phyloP scores from a whole-genome alignment of 1,140 invertebrate genomes.

The Chlorops oryzae region DNA sequence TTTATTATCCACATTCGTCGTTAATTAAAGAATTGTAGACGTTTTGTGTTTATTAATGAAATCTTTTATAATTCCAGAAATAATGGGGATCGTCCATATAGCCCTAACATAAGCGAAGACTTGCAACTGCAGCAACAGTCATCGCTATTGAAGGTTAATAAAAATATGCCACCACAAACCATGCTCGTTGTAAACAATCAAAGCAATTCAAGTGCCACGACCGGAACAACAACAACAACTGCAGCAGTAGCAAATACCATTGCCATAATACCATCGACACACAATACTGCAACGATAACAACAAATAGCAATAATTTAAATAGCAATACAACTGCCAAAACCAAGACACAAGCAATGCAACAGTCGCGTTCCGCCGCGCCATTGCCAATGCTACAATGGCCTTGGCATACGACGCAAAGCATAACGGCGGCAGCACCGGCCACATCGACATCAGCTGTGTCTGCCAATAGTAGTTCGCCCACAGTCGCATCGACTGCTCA shows the following conservation, averaged over 20 bases:
- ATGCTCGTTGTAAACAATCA: slow-evolving; percentile 22
- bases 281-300: slow-evolving; percentile 11
- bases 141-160: slow-evolving; percentile 4
- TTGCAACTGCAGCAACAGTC: slow-evolving; percentile 12
- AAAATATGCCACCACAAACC: slow-evolving; percentile 38
- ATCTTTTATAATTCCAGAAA: too few relatives aligned
- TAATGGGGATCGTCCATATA: too few relatives aligned
- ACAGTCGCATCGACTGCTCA: neutral
- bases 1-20: slow-evolving; percentile 51
- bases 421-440: slow-evolving; percentile 27
- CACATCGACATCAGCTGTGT: neutral
- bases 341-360: neutral
- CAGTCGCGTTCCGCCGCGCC: slow-evolving; percentile 9
- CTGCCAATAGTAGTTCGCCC: neutral
- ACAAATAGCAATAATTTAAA: neutral
- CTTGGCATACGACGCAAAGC: slow-evolving; percentile 39
- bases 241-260: too few relatives aligned
- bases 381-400: slow-evolving; percentile 32
- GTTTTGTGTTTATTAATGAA: too few relatives aligned
- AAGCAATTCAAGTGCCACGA: too few relatives aligned
- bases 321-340: neutral
- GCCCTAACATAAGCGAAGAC: too few relatives aligned
- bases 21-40: too few relatives aligned
- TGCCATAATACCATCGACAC: too few relatives aligned
- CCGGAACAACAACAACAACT: neutral